Percentiles rank a stretch among this genome's conserved stretches.
These are phyloP conservation scores for Arctopsyche grandis DNA, from an alignment of 1,140 invertebrate species.

Conservation along the genomic window DNA sequence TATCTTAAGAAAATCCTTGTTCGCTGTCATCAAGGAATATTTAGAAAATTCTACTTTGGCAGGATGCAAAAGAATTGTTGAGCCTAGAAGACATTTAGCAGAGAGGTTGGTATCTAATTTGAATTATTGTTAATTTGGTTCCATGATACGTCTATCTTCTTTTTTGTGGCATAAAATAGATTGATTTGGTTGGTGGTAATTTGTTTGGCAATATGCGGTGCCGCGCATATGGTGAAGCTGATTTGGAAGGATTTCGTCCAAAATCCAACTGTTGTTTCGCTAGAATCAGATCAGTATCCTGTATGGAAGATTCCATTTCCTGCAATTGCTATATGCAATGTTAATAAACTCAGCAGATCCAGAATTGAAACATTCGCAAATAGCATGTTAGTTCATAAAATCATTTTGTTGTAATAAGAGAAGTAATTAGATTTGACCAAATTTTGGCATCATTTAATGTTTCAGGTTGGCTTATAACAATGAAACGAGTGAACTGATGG, in stretches of 20 bases:
- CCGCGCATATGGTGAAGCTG: conserved; percentile 51
- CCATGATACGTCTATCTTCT: background rate
- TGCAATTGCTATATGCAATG: conserved; percentile 66
- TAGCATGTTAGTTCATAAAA: no score
- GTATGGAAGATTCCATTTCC: conserved; percentile 67
- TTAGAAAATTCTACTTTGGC: conserved; percentile 46
- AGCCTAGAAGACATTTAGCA: conserved; percentile 25
- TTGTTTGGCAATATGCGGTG: conserved; percentile 37
- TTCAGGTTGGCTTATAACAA: background rate
- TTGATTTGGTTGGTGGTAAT: conserved; percentile 41
- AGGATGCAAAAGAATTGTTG: conserved; percentile 37
- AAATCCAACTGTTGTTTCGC: conserved; percentile 63
- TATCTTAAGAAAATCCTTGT: conserved; percentile 28
- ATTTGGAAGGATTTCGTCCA: conserved; percentile 58
- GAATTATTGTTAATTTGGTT: conserved; percentile 3
- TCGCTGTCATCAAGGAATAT: conserved; percentile 18
- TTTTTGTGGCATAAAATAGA: conserved; percentile 38
- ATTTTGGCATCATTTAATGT: background rate
- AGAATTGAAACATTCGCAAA: conserved; percentile 55
- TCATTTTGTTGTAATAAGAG: no score
- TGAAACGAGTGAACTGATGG: background rate
- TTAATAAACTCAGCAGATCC: conserved; percentile 67
- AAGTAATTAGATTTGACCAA: no score
- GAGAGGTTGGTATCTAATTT: conserved; percentile 35
- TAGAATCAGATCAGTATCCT: conserved; percentile 64